Evolutionary conservation across 2,113 vertebrate species (phyloP), one percentile per base, ranked within the genome.

Genomic region (Conger conger): DNA sequence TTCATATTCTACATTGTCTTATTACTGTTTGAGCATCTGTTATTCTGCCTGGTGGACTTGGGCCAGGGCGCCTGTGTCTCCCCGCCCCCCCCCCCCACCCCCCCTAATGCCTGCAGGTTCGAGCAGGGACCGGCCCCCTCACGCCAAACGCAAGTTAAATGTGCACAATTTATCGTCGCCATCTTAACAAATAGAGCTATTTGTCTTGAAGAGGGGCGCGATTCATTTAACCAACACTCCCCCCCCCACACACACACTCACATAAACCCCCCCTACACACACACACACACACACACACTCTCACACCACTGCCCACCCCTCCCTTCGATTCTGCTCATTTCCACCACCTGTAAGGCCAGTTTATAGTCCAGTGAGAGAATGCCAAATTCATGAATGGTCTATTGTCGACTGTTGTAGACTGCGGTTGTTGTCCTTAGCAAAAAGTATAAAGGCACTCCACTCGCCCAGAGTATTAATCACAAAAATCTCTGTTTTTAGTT

Each of bases 21-120:
- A 93, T 92, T 94, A 93, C 91, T 89, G 91, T 93, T 94, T 92
- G 92, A 94, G 93, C 92, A 95, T 95, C 91, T 94, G 93, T 94
- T 93, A 93, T 93, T 93, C 93, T 91, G 88, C 91, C 94, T 94
- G 93, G 93, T 94, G 92, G 91, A 92, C 89, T 90, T 80, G 85
- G 87, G 91, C 91, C 91, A 93, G 92, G 88, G 89, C 86, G 84
- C 87, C 87, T 53, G 15, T 53, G 6, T 53, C 45, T 7, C 45
- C 45, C 45, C 15, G 15, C 5, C 45, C 45, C 15, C 45, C 45
- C 45, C 4, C 2, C 23, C 4, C 20, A 89, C 89, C 92, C 87
- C 84, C 87, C 90, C 89, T 91, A 88, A 90, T 91, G 87, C 89
- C 90, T 92, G 92, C 91, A 92, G 91, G 88, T 92, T 92, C 91